phyloP scores from a whole-genome alignment of 2,113 vertebrate species.

The Apeltes quadracus region DNA sequence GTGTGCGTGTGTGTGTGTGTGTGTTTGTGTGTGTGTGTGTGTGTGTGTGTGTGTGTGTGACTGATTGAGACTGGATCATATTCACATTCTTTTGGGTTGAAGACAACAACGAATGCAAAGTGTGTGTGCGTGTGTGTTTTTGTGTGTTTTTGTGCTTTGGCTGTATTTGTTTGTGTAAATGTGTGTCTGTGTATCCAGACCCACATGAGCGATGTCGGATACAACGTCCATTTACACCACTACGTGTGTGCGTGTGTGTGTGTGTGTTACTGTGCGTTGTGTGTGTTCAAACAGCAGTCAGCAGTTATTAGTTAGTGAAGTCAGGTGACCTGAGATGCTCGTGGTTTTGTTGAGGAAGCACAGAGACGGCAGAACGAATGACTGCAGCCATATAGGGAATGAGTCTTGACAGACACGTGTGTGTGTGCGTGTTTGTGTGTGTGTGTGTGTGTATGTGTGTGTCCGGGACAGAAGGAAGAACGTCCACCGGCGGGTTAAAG shows the following conservation, averaged over 20 bases:
- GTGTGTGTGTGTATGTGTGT: too few species aligned
- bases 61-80: conserved; percentile 8
- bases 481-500: conserved; percentile 10
- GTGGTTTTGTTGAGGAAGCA: too few species aligned
- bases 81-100: conserved; percentile 29
- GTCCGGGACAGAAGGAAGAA: too few species aligned
- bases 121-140: background rate
- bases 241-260: conserved; percentile 5
- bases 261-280: conserved; percentile 4
- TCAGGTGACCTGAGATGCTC: too few species aligned
- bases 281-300: conserved; percentile 20
- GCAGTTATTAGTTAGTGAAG: conserved; percentile 16
- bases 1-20: background rate
- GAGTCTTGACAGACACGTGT: too few species aligned
- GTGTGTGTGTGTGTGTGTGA: background rate
- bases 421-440: too few species aligned
- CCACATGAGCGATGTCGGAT: too few species aligned
- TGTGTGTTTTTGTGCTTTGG: conserved; percentile 24
- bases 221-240: too few species aligned
- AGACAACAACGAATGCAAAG: conserved; percentile 37
- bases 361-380: too few species aligned
- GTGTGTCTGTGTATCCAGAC: conserved; percentile 16
- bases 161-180: conserved; percentile 6
- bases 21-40: background rate
- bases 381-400: too few species aligned